Evolutionary conservation across 2,113 vertebrate species (phyloP), one percentile per base, ranked within the genome.

Genomic region (Tachysurus fulvidraco): DNA sequence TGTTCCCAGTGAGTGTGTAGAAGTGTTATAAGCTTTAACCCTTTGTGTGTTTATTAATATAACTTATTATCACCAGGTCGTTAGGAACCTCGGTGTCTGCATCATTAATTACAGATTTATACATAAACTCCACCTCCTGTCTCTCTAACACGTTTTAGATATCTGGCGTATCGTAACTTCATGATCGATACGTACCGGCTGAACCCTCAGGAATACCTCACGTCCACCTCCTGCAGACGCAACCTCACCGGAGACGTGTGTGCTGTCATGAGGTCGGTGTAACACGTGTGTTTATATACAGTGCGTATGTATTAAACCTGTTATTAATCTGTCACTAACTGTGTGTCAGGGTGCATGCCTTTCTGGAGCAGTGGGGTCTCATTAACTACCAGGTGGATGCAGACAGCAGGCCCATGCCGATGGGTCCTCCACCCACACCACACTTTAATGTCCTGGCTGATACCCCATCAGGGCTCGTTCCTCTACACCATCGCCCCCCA

Each of bases 351-450:
- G 98, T 97, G 0, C 98, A 99, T 13, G 98, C 98, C 0, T 99
- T 99, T 87, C 91, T 99, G 95, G 98, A 99, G 94, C 98, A 99
- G 90, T 99, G 98, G 98, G 98, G 98, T 21, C 95, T 99, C 71
- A 96, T 99, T 54, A 99, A 99, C 90, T 99, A 99, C 91, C 98
- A 99, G 84, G 98, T 99, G 59, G 98, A 99, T n/a, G 93, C 97
- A 0, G 98, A 99, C 64, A 98, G 97, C 86, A 95, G 98, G 1
- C 98, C 98, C 0, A 94, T 98, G 91, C 97, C 98, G 0, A 99
- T 98, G 98, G 98, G 98, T 0, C 98, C 98, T 0, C 98, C 98
- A 3, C 98, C 98, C 0, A 99, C 98, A 1, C 97, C 98, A 28
- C 98, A 99, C 90, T 99, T 99, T 92, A 98, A 98, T 0, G 98